Evolutionary conservation across 1,140 invertebrate genomes (phyloP).

Genomic region (Aphelenchoides avenae): DNA sequence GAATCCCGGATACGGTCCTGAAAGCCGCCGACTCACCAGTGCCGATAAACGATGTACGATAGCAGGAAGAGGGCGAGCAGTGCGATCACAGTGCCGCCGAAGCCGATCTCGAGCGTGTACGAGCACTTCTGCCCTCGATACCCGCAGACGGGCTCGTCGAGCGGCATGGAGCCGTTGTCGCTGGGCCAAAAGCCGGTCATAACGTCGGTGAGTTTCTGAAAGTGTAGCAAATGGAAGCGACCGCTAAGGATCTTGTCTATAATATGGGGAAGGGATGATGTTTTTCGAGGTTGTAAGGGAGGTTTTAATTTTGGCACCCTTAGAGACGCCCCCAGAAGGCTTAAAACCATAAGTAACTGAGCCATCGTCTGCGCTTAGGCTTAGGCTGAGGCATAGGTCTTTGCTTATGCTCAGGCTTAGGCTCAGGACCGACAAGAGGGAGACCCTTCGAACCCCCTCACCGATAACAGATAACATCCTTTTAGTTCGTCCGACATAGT

Average conservation of each 20-base stretch:
- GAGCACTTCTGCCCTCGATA: slow-evolving; percentile 49
- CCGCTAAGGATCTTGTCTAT: neutral
- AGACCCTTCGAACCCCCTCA: neutral
- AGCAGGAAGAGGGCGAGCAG: slow-evolving; percentile 40
- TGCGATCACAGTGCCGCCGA: slow-evolving; percentile 36
- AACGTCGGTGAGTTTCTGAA: slow-evolving; percentile 55
- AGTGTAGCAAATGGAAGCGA: neutral
- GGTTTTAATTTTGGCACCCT: neutral
- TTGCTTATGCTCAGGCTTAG: neutral
- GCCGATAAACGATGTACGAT: slow-evolving; percentile 35
- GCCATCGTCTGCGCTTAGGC: neutral
- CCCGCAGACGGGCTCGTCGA: slow-evolving; percentile 54
- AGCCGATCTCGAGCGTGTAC: slow-evolving; percentile 50
- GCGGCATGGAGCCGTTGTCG: slow-evolving; percentile 49
- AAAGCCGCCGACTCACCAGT: slow-evolving; percentile 38
- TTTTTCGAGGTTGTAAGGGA: neutral
- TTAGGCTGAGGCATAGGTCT: neutral
- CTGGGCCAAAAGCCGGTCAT: slow-evolving; percentile 57
- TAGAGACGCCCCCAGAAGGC: neutral
- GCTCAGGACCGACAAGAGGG: neutral
- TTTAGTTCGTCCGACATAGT: neutral
- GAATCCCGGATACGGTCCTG: no score
- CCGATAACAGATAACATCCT: neutral
- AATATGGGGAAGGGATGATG: neutral
- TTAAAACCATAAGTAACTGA: neutral